A percentile compares a stretch with the other conserved stretches of the same genome.
Conservation (phyloP, 2,888 invertebrate genomes). For the Plebejus anna region DNA sequence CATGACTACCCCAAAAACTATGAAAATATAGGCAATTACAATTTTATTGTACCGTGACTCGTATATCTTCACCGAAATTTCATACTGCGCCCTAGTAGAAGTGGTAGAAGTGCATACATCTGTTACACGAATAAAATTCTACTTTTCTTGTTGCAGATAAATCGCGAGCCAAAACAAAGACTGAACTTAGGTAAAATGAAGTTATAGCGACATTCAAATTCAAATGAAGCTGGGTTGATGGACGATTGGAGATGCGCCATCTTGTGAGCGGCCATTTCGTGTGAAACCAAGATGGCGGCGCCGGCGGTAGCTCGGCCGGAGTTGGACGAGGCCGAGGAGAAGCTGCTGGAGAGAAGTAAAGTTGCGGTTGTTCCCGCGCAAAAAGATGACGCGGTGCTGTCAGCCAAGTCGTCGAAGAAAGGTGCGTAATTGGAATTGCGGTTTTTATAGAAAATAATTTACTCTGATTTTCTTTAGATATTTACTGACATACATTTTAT, state of each 20-base stretch:
- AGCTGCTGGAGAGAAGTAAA: slow-evolving; percentile 52
- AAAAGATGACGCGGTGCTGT: slow-evolving; percentile 48
- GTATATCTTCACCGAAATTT: too few relatives aligned
- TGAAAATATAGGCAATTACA: too few relatives aligned
- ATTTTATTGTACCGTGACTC: too few relatives aligned
- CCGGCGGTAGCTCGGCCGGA: slow-evolving; percentile 50
- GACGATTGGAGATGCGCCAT: slow-evolving; percentile 38
- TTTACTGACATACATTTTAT: too few relatives aligned
- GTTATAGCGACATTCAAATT: slow-evolving; percentile 40
- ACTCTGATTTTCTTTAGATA: too few relatives aligned
- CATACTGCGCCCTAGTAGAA: too few relatives aligned
- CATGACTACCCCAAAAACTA: too few relatives aligned
- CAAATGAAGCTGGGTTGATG: slow-evolving; percentile 33
- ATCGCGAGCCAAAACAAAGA: slow-evolving; percentile 52
- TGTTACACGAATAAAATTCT: neutral
- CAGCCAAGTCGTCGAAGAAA: slow-evolving; percentile 68
- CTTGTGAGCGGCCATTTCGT: slow-evolving; percentile 48
- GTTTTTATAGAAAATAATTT: too few relatives aligned
- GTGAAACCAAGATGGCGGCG: slow-evolving; percentile 54
- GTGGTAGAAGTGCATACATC: too few relatives aligned
- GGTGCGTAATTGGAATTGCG: slow-evolving; percentile 44
- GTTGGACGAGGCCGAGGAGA: slow-evolving; percentile 61
- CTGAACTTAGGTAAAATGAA: slow-evolving; percentile 47
- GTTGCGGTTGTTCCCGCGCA: slow-evolving; percentile 47
- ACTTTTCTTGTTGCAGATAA: slow-evolving; percentile 45